Evolutionary conservation across 2,888 invertebrate species (phyloP).

Genomic region (Bugula neritina): DNA sequence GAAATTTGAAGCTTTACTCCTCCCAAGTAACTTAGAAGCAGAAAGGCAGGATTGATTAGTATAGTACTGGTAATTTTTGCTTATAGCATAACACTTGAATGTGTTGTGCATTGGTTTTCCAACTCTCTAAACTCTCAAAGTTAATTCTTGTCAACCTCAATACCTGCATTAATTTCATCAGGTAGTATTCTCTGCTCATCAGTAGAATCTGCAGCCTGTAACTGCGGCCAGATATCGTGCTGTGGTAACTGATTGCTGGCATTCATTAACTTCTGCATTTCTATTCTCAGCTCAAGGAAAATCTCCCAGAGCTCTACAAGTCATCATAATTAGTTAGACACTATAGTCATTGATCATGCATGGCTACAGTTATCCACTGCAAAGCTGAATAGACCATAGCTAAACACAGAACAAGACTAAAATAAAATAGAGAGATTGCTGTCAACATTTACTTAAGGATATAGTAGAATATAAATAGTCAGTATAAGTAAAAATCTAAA

Average conservation of each 20-base stretch:
- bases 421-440: background rate
- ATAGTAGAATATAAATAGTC: too few species aligned
- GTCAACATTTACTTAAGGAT: background rate
- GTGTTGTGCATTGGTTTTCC: too few species aligned
- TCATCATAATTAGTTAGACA: background rate
- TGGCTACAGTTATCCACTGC: background rate
- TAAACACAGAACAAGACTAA: background rate
- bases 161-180: background rate
- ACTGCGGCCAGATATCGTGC: conserved; percentile 56
- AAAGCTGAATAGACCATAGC: background rate
- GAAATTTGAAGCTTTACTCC: too few species aligned
- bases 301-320: conserved; percentile 69
- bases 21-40: too few species aligned
- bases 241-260: conserved; percentile 75
- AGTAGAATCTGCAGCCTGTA: conserved; percentile 39
- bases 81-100: too few species aligned
- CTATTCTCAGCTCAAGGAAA: conserved; percentile 77
- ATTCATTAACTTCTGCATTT: conserved; percentile 73
- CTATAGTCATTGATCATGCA: background rate
- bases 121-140: too few species aligned
- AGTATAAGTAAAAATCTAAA: too few species aligned
- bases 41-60: too few species aligned
- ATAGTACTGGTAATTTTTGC: too few species aligned
- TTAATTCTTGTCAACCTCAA: too few species aligned
- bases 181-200: background rate